Conservation (phyloP, 1,140 invertebrate species). For the Agrypnia vestita region DNA sequence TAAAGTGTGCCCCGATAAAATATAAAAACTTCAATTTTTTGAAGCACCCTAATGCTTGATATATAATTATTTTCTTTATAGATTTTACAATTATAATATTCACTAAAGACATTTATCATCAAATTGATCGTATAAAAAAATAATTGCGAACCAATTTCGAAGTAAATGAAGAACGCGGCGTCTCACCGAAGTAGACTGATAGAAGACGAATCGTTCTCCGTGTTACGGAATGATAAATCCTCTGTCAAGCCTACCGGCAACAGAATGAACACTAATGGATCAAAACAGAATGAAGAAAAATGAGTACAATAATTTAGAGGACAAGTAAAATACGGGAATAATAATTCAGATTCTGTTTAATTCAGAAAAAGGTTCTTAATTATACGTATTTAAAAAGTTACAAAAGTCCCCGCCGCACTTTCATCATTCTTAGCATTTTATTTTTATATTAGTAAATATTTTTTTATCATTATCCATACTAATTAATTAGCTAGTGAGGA, state of each 20-base stretch:
- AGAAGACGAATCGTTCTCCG: conserved; percentile 47
- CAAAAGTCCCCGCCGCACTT: no score
- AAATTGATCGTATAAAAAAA: not conserved
- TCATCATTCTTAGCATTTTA: no score
- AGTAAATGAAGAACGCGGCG: not conserved
- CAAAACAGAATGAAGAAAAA: conserved; percentile 54
- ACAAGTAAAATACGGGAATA: conserved; percentile 30
- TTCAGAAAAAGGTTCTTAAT: not conserved
- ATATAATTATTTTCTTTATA: no score
- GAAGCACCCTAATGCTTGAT: no score
- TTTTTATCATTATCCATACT: no score
- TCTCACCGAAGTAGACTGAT: conserved; percentile 49
- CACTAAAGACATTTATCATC: no score
- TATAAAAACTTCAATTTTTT: no score
- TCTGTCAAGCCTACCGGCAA: conserved; percentile 48
- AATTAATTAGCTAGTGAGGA: no score
- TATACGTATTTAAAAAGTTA: no score
- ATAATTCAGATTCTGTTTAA: not conserved
- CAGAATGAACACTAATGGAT: conserved; percentile 56
- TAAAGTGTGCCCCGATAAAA: no score
- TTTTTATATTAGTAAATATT: no score
- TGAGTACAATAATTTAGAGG: conserved; percentile 48
- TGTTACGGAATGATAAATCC: conserved; percentile 39
- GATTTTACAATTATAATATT: no score
- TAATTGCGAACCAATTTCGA: not conserved